These are phyloP conservation scores for Lasioglossum albipes DNA, from an alignment of 1,140 invertebrate species.

Conservation along the genomic window DNA sequence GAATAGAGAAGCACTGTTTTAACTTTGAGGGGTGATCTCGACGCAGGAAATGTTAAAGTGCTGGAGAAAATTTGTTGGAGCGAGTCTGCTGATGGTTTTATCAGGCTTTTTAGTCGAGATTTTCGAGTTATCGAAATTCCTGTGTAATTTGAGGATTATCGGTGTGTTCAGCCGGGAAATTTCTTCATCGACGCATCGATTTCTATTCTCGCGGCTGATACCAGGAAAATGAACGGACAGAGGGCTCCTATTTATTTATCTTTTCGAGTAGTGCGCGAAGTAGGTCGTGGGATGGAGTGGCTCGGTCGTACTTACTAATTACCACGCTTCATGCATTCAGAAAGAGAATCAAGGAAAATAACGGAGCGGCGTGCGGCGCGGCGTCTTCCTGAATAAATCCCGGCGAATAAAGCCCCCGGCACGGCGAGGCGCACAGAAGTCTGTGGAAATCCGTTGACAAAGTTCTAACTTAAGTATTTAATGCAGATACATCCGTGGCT, in stretches of 20 bases:
- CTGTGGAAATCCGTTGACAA: neutral
- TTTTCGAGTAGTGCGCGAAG: constrained; percentile 26
- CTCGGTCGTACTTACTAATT: constrained; percentile 40
- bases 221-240: neutral
- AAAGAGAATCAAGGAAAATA: constrained; percentile 21
- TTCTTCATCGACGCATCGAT: constrained; percentile 6
- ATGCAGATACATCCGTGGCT: no score
- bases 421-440: neutral
- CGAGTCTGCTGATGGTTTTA: no score
- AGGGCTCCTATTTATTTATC: constrained; percentile 45
- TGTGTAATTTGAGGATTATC: no score
- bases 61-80: no score
- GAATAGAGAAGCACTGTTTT: no score
- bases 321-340: constrained; percentile 36
- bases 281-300: constrained; percentile 40
- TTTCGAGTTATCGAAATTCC: no score
- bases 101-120: no score
- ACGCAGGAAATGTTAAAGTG: no score
- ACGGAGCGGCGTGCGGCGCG: constrained; percentile 1
- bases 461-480: no score
- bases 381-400: constrained; percentile 22
- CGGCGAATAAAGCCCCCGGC: neutral
- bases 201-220: neutral
- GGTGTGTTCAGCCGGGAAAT: no score
- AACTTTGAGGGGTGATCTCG: no score